Conservation (phyloP, 2,888 invertebrate species). For the Prosopocoilus inquinatus region DNA sequence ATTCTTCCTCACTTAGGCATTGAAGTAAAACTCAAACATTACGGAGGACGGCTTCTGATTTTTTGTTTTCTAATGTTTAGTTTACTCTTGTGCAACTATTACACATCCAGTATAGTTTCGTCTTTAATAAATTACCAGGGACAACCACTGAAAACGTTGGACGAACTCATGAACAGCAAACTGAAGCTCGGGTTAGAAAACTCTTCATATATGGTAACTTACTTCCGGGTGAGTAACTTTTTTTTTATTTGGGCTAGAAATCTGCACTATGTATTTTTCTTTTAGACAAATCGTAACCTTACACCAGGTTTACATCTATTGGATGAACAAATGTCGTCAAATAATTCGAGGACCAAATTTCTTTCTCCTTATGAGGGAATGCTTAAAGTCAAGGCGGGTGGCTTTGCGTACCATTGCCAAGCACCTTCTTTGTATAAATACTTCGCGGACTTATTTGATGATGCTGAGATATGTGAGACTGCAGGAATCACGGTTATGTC, state of each 20-base stretch:
- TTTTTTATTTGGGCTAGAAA: neutral
- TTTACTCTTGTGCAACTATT: conserved; percentile 57
- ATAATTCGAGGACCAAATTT: conserved; percentile 21
- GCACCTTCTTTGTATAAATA: conserved; percentile 49
- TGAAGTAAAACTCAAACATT: conserved; percentile 15
- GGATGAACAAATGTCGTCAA: conserved; percentile 14
- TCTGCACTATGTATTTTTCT: neutral
- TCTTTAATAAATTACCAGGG: conserved; percentile 56
- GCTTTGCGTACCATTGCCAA: conserved; percentile 56
- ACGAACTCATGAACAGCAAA: conserved; percentile 54
- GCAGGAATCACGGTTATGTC: conserved; percentile 39
- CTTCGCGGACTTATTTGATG: conserved; percentile 47
- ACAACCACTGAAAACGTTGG: conserved; percentile 52
- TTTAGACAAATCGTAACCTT: conserved; percentile 12
- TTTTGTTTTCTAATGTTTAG: conserved; percentile 39
- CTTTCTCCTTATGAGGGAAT: conserved; percentile 42
- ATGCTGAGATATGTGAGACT: conserved; percentile 53
- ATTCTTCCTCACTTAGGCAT: conserved; percentile 12
- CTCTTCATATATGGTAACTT: conserved; percentile 47
- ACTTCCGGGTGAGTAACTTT: neutral
- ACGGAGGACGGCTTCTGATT: conserved; percentile 38
- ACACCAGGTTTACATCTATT: conserved; percentile 17
- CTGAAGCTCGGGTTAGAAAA: conserved; percentile 55
- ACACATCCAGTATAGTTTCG: conserved; percentile 61
- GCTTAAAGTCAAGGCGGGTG: conserved; percentile 49